Percentiles rank a stretch among this genome's conserved stretches.
These are phyloP conservation scores for Thereva unica DNA, from an alignment of 2,888 invertebrate species.

Conservation along the genomic window DNA sequence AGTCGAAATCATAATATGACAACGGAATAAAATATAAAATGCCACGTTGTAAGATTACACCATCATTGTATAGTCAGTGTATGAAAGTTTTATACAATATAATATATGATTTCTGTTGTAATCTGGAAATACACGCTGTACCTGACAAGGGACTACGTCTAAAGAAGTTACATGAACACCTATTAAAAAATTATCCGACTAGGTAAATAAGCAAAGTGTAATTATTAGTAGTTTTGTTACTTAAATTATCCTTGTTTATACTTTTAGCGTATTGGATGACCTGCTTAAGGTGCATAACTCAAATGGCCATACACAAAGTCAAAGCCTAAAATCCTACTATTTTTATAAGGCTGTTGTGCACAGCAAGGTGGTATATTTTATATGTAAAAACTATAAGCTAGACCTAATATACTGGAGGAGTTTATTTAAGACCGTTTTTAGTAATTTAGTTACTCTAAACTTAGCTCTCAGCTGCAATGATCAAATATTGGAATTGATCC, in stretches of 20 bases:
- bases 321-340: constrained; percentile 38
- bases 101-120: constrained; percentile 31
- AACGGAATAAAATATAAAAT: constrained; percentile 17
- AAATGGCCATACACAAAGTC: constrained; percentile 21
- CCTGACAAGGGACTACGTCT: constrained; percentile 16
- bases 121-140: constrained; percentile 12
- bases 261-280: constrained; percentile 40
- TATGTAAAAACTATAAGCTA: constrained; percentile 40
- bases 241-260: too few relatives aligned
- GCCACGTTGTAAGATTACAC: constrained; percentile 39
- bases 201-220: constrained; percentile 23
- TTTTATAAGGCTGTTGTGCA: constrained; percentile 39
- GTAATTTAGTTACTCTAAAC: constrained; percentile 40
- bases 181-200: constrained; percentile 31
- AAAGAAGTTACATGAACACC: constrained; percentile 29
- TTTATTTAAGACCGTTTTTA: constrained; percentile 39
- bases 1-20: too few relatives aligned
- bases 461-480: constrained; percentile 43
- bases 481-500: constrained; percentile 41
- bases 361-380: constrained; percentile 34
- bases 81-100: constrained; percentile 35
- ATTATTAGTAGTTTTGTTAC: not conserved
- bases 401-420: constrained; percentile 38
- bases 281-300: constrained; percentile 35
- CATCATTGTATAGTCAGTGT: constrained; percentile 36